Evolutionary conservation across 2,797 vertebrate genomes (phyloP), one percentile per base, ranked within the genome.

Genomic region (Liasis olivaceus): DNA sequence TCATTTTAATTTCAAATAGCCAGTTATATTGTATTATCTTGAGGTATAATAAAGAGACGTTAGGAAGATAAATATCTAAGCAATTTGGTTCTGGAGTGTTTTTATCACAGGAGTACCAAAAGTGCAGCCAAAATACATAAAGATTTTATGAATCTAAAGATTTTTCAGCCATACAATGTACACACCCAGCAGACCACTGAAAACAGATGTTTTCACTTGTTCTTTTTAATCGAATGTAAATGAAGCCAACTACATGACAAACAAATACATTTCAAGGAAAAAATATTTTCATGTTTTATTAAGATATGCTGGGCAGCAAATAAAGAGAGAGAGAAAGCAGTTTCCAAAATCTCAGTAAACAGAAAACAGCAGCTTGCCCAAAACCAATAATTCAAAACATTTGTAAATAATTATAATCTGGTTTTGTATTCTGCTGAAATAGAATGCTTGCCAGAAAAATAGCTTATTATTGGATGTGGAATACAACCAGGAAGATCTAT

Each of bases 191-290:
- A 95, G 90, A 94, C 87, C 88, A 94, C 88, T 94, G 90, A 94
- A 95, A 97, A 96, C 95, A 96, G 95, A 94, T 97, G 95, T 96
- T 96, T 94, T 94, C 92, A 95, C 91, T 96, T 96, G 87, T 92
- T 93, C 90, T 94, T 87, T 87, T 95, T 94, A 95, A 96, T 31
- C n/a, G 87, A 93, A 72, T 86, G 92, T 93, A 87, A 85, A 77
- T 36, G 90, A 95, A 94, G 93, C 92, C 88, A 94, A 93, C 90
- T 95, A 94, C 91, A 95, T 94, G 91, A 81, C 81, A 95, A 95
- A 94, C 88, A 95, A 94, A 93, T 94, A 95, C 94, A 92, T 72
- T 93, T 77, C 88, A 58, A 64, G 31, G 89, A n/a, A 54, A 94
- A 96, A 92, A 86, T 91, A 94, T 97, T 95, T 96, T 96, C 93